Conservation (phyloP, 2,113 vertebrate genomes). For the Hippocampus comes region DNA sequence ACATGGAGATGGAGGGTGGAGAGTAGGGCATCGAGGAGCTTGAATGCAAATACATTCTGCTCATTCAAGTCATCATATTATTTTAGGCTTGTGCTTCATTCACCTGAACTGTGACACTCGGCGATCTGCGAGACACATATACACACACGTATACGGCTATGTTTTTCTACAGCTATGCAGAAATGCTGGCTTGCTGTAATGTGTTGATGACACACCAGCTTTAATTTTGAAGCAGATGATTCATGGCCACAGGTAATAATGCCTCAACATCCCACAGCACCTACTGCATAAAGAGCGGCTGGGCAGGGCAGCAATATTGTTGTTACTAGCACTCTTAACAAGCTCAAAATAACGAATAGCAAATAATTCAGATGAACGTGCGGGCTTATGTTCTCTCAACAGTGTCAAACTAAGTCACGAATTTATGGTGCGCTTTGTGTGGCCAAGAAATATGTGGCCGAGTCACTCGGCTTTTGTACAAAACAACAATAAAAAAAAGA, state of each 20-base stretch:
- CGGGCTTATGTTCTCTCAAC: too few species aligned
- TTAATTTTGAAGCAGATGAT: constrained; percentile 66
- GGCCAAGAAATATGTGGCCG: too few species aligned
- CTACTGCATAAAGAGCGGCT: constrained; percentile 29
- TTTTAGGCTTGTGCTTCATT: constrained; percentile 69
- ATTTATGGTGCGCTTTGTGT: too few species aligned
- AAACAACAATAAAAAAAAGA: too few species aligned
- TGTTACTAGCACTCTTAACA: constrained; percentile 47
- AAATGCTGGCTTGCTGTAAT: constrained; percentile 39
- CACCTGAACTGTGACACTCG: constrained; percentile 66
- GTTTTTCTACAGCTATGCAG: constrained; percentile 18
- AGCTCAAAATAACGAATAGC: too few species aligned
- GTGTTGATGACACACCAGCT: constrained; percentile 51
- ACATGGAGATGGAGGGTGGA: constrained; percentile 18
- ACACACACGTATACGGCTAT: constrained; percentile 31
- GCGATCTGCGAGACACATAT: constrained; percentile 50
- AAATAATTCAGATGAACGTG: too few species aligned
- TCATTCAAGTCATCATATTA: constrained; percentile 74
- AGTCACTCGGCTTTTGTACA: too few species aligned
- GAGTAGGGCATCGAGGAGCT: constrained; percentile 35
- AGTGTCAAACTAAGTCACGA: too few species aligned
- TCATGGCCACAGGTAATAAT: constrained; percentile 47
- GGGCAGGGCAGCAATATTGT: constrained; percentile 31
- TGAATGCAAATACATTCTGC: constrained; percentile 63
- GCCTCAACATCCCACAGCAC: constrained; percentile 56